Evolutionary conservation across 2,797 vertebrate genomes (phyloP).

Genomic region (Chelonia mydas): DNA sequence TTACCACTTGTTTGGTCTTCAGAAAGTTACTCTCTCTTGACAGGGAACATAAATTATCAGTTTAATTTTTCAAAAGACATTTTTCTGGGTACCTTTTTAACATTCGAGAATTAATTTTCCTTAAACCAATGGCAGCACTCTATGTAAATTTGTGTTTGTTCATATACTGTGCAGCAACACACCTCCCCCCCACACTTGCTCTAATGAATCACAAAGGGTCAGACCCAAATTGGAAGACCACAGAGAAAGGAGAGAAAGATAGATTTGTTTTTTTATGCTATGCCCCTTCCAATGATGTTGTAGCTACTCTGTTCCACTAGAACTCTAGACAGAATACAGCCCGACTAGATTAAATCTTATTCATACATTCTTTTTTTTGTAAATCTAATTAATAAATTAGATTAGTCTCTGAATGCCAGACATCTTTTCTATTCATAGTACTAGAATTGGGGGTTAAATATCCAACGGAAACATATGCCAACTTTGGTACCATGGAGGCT

Average conservation of each 20-base stretch:
- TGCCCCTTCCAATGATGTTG: neutral
- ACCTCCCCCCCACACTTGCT: neutral
- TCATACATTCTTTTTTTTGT: neutral
- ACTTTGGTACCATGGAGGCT: neutral
- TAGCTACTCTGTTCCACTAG: neutral
- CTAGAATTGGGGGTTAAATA: neutral
- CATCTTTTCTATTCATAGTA: neutral
- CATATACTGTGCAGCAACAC: neutral
- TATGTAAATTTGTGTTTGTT: neutral
- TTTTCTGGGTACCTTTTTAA: neutral
- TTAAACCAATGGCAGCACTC: neutral
- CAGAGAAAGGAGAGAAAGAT: fast-evolving
- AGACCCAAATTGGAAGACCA: neutral
- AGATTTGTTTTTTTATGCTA: neutral
- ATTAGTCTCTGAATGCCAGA: neutral
- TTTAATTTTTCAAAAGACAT: neutral
- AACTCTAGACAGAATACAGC: neutral
- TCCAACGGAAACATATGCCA: neutral
- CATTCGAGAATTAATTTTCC: neutral
- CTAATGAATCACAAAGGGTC: neutral
- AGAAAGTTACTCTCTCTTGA: neutral
- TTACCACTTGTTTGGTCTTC: neutral
- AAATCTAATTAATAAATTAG: neutral
- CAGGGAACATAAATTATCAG: neutral
- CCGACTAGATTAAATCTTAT: neutral